Percentiles rank a stretch among this genome's conserved stretches.
phyloP scores from a whole-genome alignment of 2,888 invertebrate genomes.

The Scaeva pyrastri region DNA sequence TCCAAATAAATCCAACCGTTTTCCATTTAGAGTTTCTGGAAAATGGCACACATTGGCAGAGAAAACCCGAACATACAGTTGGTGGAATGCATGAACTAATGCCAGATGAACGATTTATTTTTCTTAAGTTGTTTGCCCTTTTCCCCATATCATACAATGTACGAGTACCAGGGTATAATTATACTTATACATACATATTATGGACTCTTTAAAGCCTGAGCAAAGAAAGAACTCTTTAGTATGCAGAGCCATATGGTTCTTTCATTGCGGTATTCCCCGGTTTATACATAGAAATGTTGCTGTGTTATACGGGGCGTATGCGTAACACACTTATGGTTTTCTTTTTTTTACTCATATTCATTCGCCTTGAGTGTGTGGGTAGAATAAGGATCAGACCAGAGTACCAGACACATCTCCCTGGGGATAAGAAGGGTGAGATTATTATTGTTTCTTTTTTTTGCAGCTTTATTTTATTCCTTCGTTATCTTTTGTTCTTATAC shows the following conservation, averaged over 20 bases:
- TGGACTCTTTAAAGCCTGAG: background rate
- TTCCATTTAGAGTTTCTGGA: background rate
- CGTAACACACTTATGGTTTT: constrained; percentile 51
- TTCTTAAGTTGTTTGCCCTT: constrained; percentile 74
- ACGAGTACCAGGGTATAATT: too few species aligned
- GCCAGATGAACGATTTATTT: constrained; percentile 76
- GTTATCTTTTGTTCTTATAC: constrained; percentile 25
- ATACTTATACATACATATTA: background rate
- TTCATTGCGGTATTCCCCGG: constrained; percentile 50
- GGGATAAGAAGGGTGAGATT: constrained; percentile 48
- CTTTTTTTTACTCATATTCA: background rate
- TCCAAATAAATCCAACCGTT: background rate
- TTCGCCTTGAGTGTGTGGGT: constrained; percentile 4
- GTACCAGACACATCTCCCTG: constrained; percentile 33
- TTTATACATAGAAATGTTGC: constrained; percentile 5
- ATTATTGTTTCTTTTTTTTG: constrained; percentile 19
- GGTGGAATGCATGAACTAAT: constrained; percentile 58
- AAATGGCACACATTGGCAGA: constrained; percentile 13
- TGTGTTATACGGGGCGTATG: constrained; percentile 57
- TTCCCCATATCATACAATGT: background rate
- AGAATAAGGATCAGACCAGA: constrained; percentile 30
- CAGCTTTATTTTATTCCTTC: background rate
- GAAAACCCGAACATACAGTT: constrained; percentile 19
- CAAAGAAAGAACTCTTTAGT: constrained; percentile 47
- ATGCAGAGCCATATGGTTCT: constrained; percentile 65